Conservation (phyloP, 2,113 vertebrate genomes). For the Hemicordylus capensis region DNA sequence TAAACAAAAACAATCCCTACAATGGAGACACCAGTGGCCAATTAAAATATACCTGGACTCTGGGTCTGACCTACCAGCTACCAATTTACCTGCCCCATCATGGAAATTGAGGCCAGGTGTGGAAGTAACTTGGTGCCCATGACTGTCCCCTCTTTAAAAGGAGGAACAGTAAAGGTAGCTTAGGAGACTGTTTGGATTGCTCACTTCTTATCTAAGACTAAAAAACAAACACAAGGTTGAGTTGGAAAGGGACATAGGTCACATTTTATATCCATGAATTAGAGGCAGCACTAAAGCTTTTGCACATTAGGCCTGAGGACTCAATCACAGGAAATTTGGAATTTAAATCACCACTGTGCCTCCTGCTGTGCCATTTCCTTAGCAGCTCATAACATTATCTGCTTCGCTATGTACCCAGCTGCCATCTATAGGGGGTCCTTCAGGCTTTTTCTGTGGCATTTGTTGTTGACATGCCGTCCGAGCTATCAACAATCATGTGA, state of each 20-base stretch:
- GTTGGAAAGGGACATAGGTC: not conserved
- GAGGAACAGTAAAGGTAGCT: not conserved
- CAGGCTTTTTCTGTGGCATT: not conserved
- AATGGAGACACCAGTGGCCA: too few species aligned
- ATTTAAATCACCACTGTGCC: not conserved
- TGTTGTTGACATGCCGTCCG: not conserved
- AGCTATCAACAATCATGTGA: not conserved
- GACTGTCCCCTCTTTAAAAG: not conserved
- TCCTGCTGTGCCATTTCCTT: not conserved
- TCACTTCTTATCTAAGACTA: not conserved
- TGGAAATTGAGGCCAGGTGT: not conserved
- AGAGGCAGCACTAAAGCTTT: not conserved
- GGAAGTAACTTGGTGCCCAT: not conserved
- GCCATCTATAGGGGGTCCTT: not conserved
- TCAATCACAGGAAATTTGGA: not conserved
- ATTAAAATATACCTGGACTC: too few species aligned
- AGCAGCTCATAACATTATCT: not conserved
- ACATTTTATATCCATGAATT: constrained; percentile 9
- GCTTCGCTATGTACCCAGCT: not conserved
- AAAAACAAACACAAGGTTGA: not conserved
- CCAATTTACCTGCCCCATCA: not conserved
- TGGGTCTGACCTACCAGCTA: not conserved
- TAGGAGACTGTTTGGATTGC: not conserved
- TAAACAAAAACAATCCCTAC: too few species aligned
- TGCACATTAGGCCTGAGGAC: constrained; percentile 17